Conservation (phyloP, 2,888 invertebrate genomes). For the Cheilosia scutellata region DNA sequence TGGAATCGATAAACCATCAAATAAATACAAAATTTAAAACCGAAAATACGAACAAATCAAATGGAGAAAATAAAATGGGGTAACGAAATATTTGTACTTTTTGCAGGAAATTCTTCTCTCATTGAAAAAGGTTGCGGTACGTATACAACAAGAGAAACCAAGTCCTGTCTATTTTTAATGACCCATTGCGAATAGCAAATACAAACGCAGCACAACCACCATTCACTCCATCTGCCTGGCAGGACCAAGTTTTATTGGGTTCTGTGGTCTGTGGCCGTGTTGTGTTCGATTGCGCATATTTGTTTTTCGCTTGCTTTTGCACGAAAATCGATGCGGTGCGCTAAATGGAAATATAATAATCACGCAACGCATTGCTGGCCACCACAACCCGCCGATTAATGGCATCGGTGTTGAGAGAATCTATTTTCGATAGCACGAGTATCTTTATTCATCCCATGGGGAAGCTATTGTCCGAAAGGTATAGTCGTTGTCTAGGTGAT, state of each 20-base stretch:
- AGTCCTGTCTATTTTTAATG: conserved; percentile 57
- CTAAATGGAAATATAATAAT: conserved; percentile 54
- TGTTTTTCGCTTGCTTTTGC: conserved; percentile 27
- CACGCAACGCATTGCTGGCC: conserved; percentile 40
- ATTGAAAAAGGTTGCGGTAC: conserved; percentile 22
- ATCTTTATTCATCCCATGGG: conserved; percentile 8
- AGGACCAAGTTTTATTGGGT: conserved; percentile 43
- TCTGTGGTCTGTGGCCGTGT: conserved; percentile 31
- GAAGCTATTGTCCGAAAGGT: conserved; percentile 7
- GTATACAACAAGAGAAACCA: conserved; percentile 7
- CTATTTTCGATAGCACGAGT: conserved; percentile 23
- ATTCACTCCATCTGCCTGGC: conserved; percentile 10
- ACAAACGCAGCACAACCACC: conserved; percentile 1
- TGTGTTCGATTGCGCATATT: conserved; percentile 25
- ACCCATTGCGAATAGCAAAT: conserved; percentile 22
- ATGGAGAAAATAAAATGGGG: conserved; percentile 39
- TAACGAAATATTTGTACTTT: conserved; percentile 17
- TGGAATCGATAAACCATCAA: conserved; percentile 49
- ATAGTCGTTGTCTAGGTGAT: conserved; percentile 28
- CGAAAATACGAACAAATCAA: conserved; percentile 34
- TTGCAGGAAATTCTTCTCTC: conserved; percentile 30
- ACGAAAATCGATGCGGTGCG: conserved; percentile 32
- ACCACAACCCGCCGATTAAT: conserved; percentile 22
- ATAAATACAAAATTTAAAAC: conserved; percentile 34
- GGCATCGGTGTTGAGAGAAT: conserved; percentile 23